Percentiles rank a stretch among this genome's conserved stretches.
Conservation (phyloP, 30 jellyfish, hydroid and myxozoan genomes). For the Aurelia sp. region DNA sequence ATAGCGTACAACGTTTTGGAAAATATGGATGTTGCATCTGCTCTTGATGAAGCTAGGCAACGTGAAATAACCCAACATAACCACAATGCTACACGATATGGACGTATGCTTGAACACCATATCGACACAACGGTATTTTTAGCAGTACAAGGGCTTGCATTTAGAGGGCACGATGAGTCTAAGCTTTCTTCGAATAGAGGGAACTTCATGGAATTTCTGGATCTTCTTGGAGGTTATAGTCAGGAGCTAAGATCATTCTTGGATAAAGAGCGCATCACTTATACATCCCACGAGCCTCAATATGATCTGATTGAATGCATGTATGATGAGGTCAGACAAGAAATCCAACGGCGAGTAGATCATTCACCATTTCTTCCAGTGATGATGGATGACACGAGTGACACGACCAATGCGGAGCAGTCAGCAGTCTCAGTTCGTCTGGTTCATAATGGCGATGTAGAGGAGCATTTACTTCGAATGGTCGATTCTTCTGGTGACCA, state of each 20-base stretch:
- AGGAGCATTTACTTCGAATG: too few relatives aligned
- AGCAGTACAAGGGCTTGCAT: constrained; percentile 46
- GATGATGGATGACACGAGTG: too few relatives aligned
- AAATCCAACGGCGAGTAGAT: too few relatives aligned
- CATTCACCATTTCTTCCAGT: too few relatives aligned
- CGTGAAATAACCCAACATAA: constrained; percentile 12
- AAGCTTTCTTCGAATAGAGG: constrained; percentile 30
- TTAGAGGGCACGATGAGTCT: constrained; percentile 54
- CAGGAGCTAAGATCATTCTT: constrained; percentile 21
- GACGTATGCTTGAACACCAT: constrained; percentile 20
- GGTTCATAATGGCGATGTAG: too few relatives aligned
- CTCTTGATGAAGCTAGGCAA: constrained; percentile 22
- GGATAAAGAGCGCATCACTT: too few relatives aligned
- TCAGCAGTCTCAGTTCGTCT: too few relatives aligned
- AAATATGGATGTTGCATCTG: constrained; percentile 37
- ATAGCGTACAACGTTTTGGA: constrained; percentile 33
- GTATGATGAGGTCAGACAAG: constrained; percentile 11
- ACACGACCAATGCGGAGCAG: too few relatives aligned
- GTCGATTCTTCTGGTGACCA: too few relatives aligned
- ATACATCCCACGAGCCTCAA: constrained; percentile 57
- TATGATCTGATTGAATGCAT: constrained; percentile 39
- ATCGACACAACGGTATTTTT: constrained; percentile 22
- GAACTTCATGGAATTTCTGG: constrained; percentile 28
- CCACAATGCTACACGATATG: too few relatives aligned
- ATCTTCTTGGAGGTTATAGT: constrained; percentile 42